Conservation (phyloP, 2,888 invertebrate genomes). For the Argyresthia goedartella region DNA sequence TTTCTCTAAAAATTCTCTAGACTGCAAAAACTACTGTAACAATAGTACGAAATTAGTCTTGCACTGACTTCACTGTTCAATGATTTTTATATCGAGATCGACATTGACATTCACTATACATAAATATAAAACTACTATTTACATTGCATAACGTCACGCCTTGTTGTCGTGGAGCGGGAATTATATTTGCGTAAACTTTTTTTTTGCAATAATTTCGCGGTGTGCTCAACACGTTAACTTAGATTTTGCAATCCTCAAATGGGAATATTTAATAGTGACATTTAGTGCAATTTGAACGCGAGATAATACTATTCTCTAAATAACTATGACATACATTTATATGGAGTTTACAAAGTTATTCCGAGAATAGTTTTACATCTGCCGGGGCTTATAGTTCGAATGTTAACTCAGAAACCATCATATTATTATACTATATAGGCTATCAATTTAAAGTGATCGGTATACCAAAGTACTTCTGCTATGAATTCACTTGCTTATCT, state of each 20-base stretch:
- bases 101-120: conserved; percentile 50
- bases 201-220: conserved; percentile 2
- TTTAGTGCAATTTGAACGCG: not conserved
- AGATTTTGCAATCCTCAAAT: conserved; percentile 20
- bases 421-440: not conserved
- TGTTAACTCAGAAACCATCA: too few species aligned
- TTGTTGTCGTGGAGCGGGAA: not conserved
- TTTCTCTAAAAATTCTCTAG: not conserved
- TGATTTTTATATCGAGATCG: conserved; percentile 25
- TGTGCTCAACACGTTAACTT: conserved; percentile 2
- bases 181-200: conserved; percentile 43
- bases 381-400: too few species aligned
- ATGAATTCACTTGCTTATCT: too few species aligned
- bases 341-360: not conserved
- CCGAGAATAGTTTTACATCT: too few species aligned
- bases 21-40: not conserved
- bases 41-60: conserved; percentile 6
- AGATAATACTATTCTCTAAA: not conserved
- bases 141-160: not conserved
- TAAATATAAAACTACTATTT: not conserved
- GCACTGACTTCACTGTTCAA: conserved; percentile 22
- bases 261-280: not conserved
- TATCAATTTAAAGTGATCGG: too few species aligned
- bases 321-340: not conserved
- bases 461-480: too few species aligned